Conservation (phyloP, 2,113 vertebrate species). For the Synodontis membranacea region DNA sequence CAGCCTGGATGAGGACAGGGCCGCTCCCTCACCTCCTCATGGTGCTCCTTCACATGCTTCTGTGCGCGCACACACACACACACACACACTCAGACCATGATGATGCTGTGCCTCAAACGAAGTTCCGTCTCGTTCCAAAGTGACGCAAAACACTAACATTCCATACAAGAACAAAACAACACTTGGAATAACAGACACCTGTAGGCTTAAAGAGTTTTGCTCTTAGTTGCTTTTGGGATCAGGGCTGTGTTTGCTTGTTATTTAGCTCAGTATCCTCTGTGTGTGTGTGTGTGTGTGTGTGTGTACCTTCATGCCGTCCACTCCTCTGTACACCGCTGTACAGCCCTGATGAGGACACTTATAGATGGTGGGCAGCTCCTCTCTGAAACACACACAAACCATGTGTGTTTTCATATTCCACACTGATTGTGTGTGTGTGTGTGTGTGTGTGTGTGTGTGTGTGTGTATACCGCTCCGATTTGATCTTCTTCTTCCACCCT, state of each 20-base stretch:
- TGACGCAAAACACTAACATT: too few species aligned
- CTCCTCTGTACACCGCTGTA: constrained; percentile 89
- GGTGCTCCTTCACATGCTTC: constrained; percentile 97
- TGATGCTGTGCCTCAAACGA: too few species aligned
- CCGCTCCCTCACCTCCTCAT: constrained; percentile 89
- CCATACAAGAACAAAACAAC: too few species aligned
- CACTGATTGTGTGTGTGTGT: neutral
- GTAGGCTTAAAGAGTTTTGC: too few species aligned
- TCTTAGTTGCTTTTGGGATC: too few species aligned
- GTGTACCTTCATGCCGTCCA: constrained; percentile 91
- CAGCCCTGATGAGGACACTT: constrained; percentile 97
- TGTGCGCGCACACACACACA: constrained; percentile 54
- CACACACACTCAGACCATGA: neutral
- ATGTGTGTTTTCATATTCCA: neutral
- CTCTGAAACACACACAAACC: constrained; percentile 71
- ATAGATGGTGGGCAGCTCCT: constrained; percentile 95
- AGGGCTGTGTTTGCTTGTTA: neutral
- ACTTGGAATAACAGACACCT: too few species aligned
- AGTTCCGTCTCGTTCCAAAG: too few species aligned
- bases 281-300: neutral
- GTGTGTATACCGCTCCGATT: constrained; percentile 79
- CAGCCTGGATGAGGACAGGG: constrained; percentile 96
- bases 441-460: neutral
- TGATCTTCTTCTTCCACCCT: constrained; percentile 92
- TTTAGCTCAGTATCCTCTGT: neutral